Evolutionary conservation across 92 coral and sea anemone genomes (phyloP).

Genomic region (Paragorgia papillata): DNA sequence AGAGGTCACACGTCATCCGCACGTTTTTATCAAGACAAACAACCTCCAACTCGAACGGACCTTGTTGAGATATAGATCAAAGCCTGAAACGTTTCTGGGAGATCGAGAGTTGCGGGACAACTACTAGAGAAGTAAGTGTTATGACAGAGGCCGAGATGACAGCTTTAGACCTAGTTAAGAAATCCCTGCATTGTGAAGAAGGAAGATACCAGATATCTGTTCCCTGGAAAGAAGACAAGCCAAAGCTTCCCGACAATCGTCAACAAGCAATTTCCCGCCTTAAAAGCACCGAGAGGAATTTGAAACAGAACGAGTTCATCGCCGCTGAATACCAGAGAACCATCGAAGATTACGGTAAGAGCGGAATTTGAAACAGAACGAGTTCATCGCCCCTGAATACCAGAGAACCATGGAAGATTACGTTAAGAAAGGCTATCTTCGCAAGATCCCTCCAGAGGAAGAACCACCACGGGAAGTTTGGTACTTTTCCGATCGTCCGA

Average conservation of each 20-base stretch:
- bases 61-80: slow-evolving; percentile 52
- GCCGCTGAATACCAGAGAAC: slow-evolving; percentile 53
- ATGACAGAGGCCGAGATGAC: slow-evolving; percentile 52
- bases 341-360: slow-evolving; percentile 46
- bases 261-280: slow-evolving; percentile 43
- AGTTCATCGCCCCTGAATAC: slow-evolving; percentile 48
- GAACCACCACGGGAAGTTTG: slow-evolving; percentile 50
- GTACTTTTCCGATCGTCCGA: slow-evolving; percentile 58
- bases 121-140: neutral
- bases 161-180: slow-evolving; percentile 44
- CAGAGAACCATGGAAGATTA: slow-evolving; percentile 44
- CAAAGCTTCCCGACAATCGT: slow-evolving; percentile 36
- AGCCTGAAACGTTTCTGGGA: slow-evolving; percentile 64
- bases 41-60: neutral
- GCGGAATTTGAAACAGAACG: slow-evolving; percentile 43
- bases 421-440: slow-evolving; percentile 54
- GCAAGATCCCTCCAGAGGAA: slow-evolving; percentile 42
- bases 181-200: slow-evolving; percentile 7
- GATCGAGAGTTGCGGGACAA: slow-evolving; percentile 58
- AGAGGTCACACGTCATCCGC: slow-evolving; percentile 29
- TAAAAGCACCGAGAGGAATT: slow-evolving; percentile 44
- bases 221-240: slow-evolving; percentile 59
- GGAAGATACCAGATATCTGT: slow-evolving; percentile 55
- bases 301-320: slow-evolving; percentile 33
- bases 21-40: slow-evolving; percentile 22